Base-by-base conservation (phyloP, 1,140 invertebrate genomes). In the Drosophila teissieri region DNA sequence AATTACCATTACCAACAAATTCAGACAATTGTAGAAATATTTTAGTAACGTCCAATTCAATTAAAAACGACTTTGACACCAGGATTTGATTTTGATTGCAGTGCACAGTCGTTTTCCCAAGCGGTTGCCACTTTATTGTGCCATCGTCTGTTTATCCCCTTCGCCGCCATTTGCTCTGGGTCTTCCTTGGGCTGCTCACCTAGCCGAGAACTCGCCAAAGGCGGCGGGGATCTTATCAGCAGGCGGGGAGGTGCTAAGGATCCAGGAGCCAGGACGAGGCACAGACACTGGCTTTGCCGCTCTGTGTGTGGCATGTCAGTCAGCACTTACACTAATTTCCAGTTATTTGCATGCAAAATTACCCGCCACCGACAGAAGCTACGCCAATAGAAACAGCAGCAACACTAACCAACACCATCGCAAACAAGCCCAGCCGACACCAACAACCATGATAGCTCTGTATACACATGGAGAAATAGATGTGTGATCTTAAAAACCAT, bases 281-380 rank as follows among this genome's bases (percentile, higher is more conserved):
- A 27, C 24, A 44, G 60, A 17, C 27, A 51, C 36, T 68, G 45
- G 31, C 60, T 65, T 52, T 51, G 24, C 27, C 42, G 14, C 62
- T 22, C 60, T 65, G 61, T 78, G 62, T 76, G 73, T 89, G 73
- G 84, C 84, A 84, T 89, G 84, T 89, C 84, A 80, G 73, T 89
- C 77, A 89, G 84, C 84, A 89, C 84, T 89, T 84, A 89, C 73
- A 89, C 84, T 89, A 89, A 89, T 89, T 89, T 89, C 73, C 77
- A 84, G 84, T 84, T 89, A 89, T 89, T 89, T 89, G 84, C 84
- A 88, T 89, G 84, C 84, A 80, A 89, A 84, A 89, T 89, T 89
- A 80, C 61, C 76, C 60, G 82, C 55, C 57, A 77, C 63, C 54
- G n/a, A 52, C 17, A 44, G 19, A n/a, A 48, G 74, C 49, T 54